Evolutionary conservation across 35 echinoderm and acorn worm genomes (phyloP), one percentile per base, ranked within the genome.

Genomic region (Apostichopus japonicus): DNA sequence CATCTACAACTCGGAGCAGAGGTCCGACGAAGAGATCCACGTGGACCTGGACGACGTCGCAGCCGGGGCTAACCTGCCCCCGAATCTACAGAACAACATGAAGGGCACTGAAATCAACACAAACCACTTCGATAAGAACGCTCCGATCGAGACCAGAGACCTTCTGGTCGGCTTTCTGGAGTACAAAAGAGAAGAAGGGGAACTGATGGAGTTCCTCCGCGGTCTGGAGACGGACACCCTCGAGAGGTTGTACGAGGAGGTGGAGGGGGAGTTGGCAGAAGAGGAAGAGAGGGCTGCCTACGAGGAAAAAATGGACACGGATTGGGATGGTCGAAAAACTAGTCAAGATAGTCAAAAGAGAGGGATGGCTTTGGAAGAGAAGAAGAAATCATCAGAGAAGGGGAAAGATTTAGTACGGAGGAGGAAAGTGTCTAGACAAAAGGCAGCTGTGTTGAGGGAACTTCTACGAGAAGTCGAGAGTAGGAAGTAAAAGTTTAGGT

Each of bases 1-100:
- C 23, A 83, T 96, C 1, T 96, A 93, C 83, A 99, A 96, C 84
- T 65, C 86, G 5, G 97, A 99, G 23, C 97, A 99, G 79, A 77
- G 22, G 1, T 78, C 80, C 13, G 75, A 93, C 57, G 97, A 99
- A 86, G 95, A 96, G 94, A 99, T 99, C 25, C 84, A 93, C 13
- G 55, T 99, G 1, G 92, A 96, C 52, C 61, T 92, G 0, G 77
- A 96, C 16, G 91, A 96, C 6, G 25, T 99, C 0, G 95, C 89
- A 5, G 23, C 65, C 6, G 95, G 92, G 10, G 92, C 91, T 0
- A 13, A 94, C 0, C 13, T 93, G 8, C 97, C 97, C 5, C 97
- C 97, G 15, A 99, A 99, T 72, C 16, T 91, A 4, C 70, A 79
- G 3, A 79, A 96, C 78, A 99, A 96, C 92, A 84, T 95, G 16